Evolutionary conservation across 2,113 vertebrate species (phyloP).

Genomic region (Oceanites oceanicus): DNA sequence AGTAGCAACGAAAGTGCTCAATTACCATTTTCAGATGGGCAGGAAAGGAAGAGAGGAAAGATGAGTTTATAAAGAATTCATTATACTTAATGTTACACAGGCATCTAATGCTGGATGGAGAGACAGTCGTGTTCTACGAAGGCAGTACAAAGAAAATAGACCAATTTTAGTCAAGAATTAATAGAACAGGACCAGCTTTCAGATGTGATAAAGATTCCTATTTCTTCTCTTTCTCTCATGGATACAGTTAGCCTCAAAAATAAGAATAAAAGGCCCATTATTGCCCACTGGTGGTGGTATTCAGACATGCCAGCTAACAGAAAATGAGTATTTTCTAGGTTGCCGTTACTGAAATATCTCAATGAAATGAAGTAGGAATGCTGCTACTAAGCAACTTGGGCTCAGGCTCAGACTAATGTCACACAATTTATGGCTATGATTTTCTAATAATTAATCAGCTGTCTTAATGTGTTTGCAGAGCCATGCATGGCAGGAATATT

Average conservation of each 20-base stretch:
- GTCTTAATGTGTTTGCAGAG: not conserved
- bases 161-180: not conserved
- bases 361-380: not conserved
- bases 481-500: not conserved
- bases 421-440: not conserved
- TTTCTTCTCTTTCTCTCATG: not conserved
- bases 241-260: not conserved
- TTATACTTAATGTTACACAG: not conserved
- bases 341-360: not conserved
- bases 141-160: not conserved
- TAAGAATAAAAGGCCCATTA: not conserved
- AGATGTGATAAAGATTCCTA: not conserved
- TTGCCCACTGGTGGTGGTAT: constrained; percentile 37
- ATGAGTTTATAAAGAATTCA: not conserved
- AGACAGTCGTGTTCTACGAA: not conserved
- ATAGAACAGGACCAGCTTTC: not conserved
- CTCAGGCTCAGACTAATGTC: not conserved
- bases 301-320: not conserved
- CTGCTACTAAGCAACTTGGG: not conserved
- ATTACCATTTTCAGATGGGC: not conserved
- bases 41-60: not conserved
- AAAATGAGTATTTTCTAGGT: not conserved
- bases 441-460: not conserved
- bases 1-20: not conserved
- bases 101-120: not conserved